phyloP scores from a whole-genome alignment of 2,888 invertebrate species.

The Trissoscelio sp. region DNA sequence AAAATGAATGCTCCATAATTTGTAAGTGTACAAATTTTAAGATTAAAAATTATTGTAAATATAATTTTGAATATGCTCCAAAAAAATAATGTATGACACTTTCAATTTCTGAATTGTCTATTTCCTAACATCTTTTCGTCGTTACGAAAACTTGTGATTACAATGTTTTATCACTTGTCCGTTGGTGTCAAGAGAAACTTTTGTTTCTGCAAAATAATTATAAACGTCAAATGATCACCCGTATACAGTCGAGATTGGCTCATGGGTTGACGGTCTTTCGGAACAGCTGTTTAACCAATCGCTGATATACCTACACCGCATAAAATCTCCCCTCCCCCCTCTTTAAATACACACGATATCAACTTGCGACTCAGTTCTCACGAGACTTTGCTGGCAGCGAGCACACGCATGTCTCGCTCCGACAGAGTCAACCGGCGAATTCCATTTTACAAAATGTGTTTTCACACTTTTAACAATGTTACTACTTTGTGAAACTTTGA shows the following conservation, averaged over 20 bases:
- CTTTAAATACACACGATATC: slow-evolving; percentile 56
- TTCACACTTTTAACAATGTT: not conserved
- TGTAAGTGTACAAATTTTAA: too few relatives aligned
- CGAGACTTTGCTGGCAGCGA: slow-evolving; percentile 49
- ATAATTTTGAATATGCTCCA: too few relatives aligned
- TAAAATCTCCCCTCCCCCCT: slow-evolving; percentile 48
- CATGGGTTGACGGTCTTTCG: slow-evolving; percentile 51
- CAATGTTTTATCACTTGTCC: too few relatives aligned
- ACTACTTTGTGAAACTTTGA: not conserved
- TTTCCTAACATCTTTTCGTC: too few relatives aligned
- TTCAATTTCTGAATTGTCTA: too few relatives aligned
- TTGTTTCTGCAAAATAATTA: not conserved
- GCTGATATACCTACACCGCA: slow-evolving; percentile 50
- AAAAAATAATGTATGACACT: too few relatives aligned
- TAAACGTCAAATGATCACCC: slow-evolving; percentile 26
- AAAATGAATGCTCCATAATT: too few relatives aligned
- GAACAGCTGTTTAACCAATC: slow-evolving; percentile 60
- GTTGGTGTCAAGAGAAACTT: too few relatives aligned
- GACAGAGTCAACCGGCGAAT: slow-evolving; percentile 36
- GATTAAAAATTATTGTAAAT: too few relatives aligned
- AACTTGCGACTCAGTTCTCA: slow-evolving; percentile 63
- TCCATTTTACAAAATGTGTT: slow-evolving; percentile 21
- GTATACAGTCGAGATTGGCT: slow-evolving; percentile 37
- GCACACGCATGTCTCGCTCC: slow-evolving; percentile 24
- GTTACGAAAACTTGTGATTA: too few relatives aligned